Percentiles rank a stretch among this genome's conserved stretches.
Evolutionary conservation across 2,888 invertebrate genomes (phyloP).

Genomic region (Lasioglossum pauxillum): DNA sequence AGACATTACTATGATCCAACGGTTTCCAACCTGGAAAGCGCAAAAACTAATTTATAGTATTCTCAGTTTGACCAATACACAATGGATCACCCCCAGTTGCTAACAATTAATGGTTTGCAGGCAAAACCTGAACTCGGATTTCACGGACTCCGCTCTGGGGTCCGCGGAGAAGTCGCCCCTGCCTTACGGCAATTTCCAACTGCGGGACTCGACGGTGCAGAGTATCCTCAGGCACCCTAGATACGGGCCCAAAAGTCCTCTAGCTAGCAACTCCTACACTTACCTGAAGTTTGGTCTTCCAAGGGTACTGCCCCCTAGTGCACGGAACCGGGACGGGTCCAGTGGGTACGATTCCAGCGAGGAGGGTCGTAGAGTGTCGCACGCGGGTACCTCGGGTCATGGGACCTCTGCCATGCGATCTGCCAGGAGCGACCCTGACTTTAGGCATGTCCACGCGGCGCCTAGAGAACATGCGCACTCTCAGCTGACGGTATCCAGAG

Average conservation of each 20-base stretch:
- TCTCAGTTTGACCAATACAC: no score
- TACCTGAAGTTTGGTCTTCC: slow-evolving; percentile 97
- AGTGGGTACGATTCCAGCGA: slow-evolving; percentile 97
- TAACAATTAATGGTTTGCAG: slow-evolving; percentile 85
- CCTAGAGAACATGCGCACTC: slow-evolving; percentile 78
- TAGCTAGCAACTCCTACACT: slow-evolving; percentile 96
- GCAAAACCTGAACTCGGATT: slow-evolving; percentile 97
- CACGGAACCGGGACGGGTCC: slow-evolving; percentile 90
- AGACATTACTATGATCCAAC: background rate
- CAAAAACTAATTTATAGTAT: no score
- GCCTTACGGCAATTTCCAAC: slow-evolving; percentile 97
- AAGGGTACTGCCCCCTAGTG: slow-evolving; percentile 92
- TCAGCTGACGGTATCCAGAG: slow-evolving; percentile 74
- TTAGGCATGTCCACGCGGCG: slow-evolving; percentile 84
- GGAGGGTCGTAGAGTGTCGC: slow-evolving; percentile 83
- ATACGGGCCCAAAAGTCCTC: slow-evolving; percentile 94
- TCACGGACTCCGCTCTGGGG: slow-evolving; percentile 96
- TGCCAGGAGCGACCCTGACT: slow-evolving; percentile 95
- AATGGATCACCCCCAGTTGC: background rate
- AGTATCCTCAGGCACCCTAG: slow-evolving; percentile 95
- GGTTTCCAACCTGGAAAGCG: no score
- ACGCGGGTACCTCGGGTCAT: slow-evolving; percentile 67
- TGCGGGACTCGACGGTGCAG: slow-evolving; percentile 96
- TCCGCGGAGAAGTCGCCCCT: slow-evolving; percentile 96
- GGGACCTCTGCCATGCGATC: slow-evolving; percentile 85